phyloP scores from a whole-genome alignment of 2,113 vertebrate species.

The Callochromis pleurospilus region DNA sequence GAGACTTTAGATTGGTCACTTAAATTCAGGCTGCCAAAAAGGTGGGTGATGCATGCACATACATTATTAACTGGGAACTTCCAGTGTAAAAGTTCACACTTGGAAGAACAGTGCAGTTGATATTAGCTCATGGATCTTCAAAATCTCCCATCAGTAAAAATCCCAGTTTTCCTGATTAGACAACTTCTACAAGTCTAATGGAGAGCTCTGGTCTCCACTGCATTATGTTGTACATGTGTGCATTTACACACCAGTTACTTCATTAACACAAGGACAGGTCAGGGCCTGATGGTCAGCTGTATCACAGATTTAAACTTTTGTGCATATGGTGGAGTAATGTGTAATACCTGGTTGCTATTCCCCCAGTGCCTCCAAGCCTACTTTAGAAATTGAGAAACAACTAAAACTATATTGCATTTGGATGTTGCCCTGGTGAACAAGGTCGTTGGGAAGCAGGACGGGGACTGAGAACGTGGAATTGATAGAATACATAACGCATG shows the following conservation, averaged over 20 bases:
- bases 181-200: not conserved
- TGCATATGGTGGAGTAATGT: not conserved
- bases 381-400: not conserved
- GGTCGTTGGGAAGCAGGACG: not conserved
- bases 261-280: not conserved
- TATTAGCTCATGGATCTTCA: not conserved
- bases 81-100: not conserved
- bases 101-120: not conserved
- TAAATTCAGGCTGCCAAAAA: not conserved
- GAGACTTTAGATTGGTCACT: not conserved
- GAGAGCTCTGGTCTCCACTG: fast-evolving
- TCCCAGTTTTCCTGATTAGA: not conserved
- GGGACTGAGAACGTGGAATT: not conserved
- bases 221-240: not conserved
- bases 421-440: not conserved
- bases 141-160: not conserved
- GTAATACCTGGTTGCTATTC: not conserved
- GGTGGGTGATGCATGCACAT: not conserved
- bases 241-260: not conserved
- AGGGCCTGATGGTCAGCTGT: not conserved
- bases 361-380: fast-evolving
- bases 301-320: not conserved
- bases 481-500: not conserved
- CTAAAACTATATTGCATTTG: fast-evolving
- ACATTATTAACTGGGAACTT: not conserved